Conservation (phyloP, 2,797 vertebrate genomes). For the Enteromius viviparus region DNA sequence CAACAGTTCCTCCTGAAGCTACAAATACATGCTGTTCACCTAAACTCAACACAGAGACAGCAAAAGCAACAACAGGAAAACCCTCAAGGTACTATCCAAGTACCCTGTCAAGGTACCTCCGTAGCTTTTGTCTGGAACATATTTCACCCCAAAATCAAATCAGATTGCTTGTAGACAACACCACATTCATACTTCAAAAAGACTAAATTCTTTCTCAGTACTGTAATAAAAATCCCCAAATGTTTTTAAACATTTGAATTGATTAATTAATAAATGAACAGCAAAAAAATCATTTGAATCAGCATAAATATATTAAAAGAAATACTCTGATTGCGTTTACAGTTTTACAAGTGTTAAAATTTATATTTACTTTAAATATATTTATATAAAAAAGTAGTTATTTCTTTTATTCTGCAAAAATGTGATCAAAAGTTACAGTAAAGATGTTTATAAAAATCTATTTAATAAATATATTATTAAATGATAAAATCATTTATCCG, state of each 20-base stretch:
- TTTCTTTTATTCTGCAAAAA: neutral
- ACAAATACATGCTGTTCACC: conserved; percentile 16
- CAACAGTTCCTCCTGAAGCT: neutral
- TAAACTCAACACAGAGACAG: neutral
- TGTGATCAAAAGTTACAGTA: neutral
- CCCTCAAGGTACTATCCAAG: neutral
- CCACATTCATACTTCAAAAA: neutral
- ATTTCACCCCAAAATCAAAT: neutral
- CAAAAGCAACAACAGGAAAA: conserved; percentile 6
- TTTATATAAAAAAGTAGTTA: no score
- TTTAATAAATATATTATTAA: neutral
- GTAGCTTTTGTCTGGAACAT: neutral
- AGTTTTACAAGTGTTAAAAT: neutral
- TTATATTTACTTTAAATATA: neutral
- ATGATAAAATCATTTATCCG: no score
- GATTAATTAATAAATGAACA: no score
- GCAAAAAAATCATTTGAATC: neutral
- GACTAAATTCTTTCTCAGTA: neutral
- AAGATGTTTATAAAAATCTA: neutral
- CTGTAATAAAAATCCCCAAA: neutral
- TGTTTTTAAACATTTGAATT: no score
- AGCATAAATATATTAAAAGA: no score
- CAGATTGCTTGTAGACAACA: neutral
- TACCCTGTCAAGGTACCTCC: conserved; percentile 31
- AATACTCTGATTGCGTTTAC: neutral